Conservation (phyloP, 2,113 vertebrate genomes). For the Arizona elegans region DNA sequence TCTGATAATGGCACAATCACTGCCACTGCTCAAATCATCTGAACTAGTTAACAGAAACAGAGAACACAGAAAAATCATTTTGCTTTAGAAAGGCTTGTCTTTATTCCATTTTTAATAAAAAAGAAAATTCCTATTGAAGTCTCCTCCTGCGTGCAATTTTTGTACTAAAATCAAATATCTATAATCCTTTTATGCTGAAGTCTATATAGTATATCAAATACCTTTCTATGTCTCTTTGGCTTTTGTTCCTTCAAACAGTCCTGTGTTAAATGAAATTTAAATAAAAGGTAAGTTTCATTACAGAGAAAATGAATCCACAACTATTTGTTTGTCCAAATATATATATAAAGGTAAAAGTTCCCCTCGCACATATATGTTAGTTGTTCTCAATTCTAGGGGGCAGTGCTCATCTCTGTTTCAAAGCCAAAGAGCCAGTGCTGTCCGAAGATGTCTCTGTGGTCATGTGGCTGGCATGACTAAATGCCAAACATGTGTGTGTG, state of each 20-base stretch:
- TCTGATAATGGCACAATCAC: background rate
- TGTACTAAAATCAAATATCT: constrained; percentile 3
- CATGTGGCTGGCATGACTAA: too few species aligned
- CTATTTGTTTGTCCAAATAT: background rate
- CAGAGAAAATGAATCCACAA: background rate
- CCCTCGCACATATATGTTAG: too few species aligned
- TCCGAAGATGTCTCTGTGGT: too few species aligned
- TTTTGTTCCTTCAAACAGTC: background rate
- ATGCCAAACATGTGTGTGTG: too few species aligned
- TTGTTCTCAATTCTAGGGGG: too few species aligned
- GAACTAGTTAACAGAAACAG: background rate
- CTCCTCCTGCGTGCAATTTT: constrained; percentile 8
- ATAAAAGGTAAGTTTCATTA: background rate
- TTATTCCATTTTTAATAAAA: background rate
- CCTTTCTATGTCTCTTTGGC: constrained; percentile 3
- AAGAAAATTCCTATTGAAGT: background rate
- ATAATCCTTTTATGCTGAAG: constrained; percentile 4
- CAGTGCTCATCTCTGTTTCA: too few species aligned
- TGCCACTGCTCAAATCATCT: background rate
- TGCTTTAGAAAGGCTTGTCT: background rate
- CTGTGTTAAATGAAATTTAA: constrained; percentile 16
- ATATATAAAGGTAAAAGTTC: too few species aligned
- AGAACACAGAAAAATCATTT: background rate
- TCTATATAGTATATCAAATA: constrained; percentile 13
- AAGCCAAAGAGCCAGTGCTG: too few species aligned